Conservation (phyloP, 2,888 invertebrate species). For the Xanthorhoe spadicearia region DNA sequence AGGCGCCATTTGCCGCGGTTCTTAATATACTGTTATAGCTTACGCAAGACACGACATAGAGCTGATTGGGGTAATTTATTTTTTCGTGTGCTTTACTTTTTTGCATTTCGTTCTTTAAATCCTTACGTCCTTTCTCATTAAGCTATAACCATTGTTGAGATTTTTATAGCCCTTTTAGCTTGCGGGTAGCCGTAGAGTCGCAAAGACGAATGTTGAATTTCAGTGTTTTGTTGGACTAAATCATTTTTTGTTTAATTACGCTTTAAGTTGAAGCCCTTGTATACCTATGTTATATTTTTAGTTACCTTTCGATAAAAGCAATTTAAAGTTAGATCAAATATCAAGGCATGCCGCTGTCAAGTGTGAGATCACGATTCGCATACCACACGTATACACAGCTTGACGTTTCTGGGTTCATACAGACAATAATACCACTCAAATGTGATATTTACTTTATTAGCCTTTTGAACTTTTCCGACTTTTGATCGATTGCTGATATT, state of each 20-base stretch:
- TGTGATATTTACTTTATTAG: neutral
- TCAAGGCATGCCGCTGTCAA: constrained; percentile 35
- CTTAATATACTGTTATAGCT: constrained; percentile 27
- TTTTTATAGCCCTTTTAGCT: too few relatives aligned
- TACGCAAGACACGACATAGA: constrained; percentile 20
- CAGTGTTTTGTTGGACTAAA: too few relatives aligned
- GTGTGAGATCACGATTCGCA: constrained; percentile 46
- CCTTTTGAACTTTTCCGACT: neutral
- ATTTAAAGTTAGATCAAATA: neutral
- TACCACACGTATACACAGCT: constrained; percentile 43
- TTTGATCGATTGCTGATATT: neutral
- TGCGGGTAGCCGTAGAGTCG: too few relatives aligned
- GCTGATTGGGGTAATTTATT: constrained; percentile 35
- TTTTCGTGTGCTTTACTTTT: constrained; percentile 23
- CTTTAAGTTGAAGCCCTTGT: too few relatives aligned
- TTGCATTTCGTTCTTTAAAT: constrained; percentile 15
- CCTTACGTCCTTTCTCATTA: neutral
- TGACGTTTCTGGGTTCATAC: constrained; percentile 50
- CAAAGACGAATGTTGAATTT: too few relatives aligned
- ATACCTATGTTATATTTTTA: too few relatives aligned
- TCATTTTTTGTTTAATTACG: too few relatives aligned
- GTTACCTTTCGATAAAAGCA: neutral
- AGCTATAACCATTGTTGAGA: too few relatives aligned
- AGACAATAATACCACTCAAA: neutral
- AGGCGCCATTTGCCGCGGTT: constrained; percentile 25